Conservation (phyloP, 30 jellyfish, hydroid and myxozoan species). For the Calvadosia cruxmelitensis region DNA sequence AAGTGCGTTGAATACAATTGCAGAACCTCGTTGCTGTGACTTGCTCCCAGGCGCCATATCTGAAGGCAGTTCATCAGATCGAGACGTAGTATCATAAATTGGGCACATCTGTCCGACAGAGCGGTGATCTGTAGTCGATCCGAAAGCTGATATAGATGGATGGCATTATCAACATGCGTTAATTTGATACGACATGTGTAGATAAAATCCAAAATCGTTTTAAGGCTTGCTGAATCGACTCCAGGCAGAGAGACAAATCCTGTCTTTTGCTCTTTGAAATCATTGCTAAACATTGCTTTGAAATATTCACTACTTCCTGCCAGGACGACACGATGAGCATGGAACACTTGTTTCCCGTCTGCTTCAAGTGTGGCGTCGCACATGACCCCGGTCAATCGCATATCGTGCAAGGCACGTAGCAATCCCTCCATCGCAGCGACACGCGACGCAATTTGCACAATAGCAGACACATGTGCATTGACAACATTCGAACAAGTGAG, state of each 20-base stretch:
- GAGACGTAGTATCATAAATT: conserved; percentile 12
- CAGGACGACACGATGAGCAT: conserved; percentile 41
- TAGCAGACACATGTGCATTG: no score
- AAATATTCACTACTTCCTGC: conserved; percentile 52
- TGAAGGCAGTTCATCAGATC: conserved; percentile 35
- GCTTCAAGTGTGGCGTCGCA: conserved; percentile 45
- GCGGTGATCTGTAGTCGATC: conserved; percentile 46
- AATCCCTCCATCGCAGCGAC: conserved; percentile 20
- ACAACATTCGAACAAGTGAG: no score
- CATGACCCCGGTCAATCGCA: conserved; percentile 15
- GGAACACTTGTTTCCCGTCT: conserved; percentile 11
- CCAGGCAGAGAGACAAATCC: conserved; percentile 41
- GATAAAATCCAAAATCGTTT: conserved; percentile 20
- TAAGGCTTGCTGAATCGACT: conserved; percentile 21
- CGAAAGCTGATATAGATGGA: conserved; percentile 48
- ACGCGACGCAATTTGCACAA: not conserved
- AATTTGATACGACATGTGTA: conserved; percentile 30
- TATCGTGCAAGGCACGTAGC: conserved; percentile 7
- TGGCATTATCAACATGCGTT: conserved; percentile 26
- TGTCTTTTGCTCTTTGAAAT: conserved; percentile 29
- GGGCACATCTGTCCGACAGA: conserved; percentile 24
- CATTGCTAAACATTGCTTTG: conserved; percentile 29
- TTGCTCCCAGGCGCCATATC: conserved; percentile 23
- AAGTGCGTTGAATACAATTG: conserved; percentile 17
- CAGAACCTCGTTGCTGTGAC: conserved; percentile 13